These are phyloP conservation scores for Hemibagrus guttatus DNA, from an alignment of 2,797 vertebrate species.

Conservation along the genomic window DNA sequence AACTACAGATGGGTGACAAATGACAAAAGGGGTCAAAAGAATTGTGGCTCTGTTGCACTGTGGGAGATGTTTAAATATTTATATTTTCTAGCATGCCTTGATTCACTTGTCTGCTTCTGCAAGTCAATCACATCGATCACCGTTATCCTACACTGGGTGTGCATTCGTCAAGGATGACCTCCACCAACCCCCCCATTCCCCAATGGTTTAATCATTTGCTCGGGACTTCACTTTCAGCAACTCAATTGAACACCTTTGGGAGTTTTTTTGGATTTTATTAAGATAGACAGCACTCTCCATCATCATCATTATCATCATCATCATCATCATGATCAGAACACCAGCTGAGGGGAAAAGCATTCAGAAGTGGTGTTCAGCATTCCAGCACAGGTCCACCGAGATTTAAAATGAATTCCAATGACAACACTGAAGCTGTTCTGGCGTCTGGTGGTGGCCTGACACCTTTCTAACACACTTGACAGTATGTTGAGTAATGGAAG, in stretches of 20 bases:
- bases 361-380: background rate
- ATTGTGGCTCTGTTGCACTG: background rate
- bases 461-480: conserved; percentile 22
- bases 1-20: background rate
- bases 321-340: background rate
- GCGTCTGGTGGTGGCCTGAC: conserved; percentile 4
- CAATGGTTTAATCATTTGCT: background rate
- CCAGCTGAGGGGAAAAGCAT: background rate
- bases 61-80: background rate
- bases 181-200: too few species aligned
- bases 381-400: background rate
- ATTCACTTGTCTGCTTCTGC: background rate
- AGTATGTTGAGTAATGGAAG: conserved; percentile 32
- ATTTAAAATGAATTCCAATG: background rate
- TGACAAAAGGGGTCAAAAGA: background rate
- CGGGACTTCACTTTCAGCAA: background rate
- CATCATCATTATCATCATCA: background rate
- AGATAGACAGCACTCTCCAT: background rate
- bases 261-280: too few species aligned
- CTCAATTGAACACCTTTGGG: background rate
- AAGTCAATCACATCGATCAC: background rate
- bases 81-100: background rate
- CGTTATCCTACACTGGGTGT: background rate
- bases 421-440: background rate
- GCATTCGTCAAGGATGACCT: background rate